These are phyloP conservation scores for Spodoptera littoralis DNA, from an alignment of 2,888 invertebrate species.

Conservation along the genomic window DNA sequence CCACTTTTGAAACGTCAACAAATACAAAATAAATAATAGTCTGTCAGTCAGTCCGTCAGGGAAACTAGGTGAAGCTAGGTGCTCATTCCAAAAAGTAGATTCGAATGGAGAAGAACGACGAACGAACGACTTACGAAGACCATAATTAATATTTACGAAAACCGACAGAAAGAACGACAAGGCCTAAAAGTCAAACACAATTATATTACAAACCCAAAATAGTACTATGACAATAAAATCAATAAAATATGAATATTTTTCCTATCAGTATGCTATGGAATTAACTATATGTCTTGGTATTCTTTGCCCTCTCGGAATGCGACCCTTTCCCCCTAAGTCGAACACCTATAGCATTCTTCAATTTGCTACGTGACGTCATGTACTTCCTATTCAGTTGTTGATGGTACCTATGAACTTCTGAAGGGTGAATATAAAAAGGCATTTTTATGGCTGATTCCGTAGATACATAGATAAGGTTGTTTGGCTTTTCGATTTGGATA, in stretches of 20 bases:
- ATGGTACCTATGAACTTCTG: conserved; percentile 43
- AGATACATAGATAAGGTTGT: conserved; percentile 3
- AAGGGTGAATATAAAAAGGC: conserved; percentile 42
- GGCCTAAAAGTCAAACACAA: too few relatives aligned
- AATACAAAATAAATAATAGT: too few relatives aligned
- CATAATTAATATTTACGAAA: too few relatives aligned
- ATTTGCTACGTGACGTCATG: conserved; percentile 54
- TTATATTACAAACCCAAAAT: too few relatives aligned
- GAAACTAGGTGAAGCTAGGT: too few relatives aligned
- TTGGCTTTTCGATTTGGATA: too few relatives aligned
- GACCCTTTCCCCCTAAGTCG: conserved; percentile 51
- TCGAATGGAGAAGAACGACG: too few relatives aligned
- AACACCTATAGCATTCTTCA: conserved; percentile 55
- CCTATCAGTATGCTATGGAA: conserved; percentile 38
- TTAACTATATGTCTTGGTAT: conserved; percentile 46
- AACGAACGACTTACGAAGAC: too few relatives aligned
- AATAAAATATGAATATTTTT: conserved; percentile 51
- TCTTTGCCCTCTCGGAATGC: conserved; percentile 41
- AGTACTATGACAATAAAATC: background rate
- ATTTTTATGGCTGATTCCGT: conserved; percentile 26
- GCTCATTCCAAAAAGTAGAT: too few relatives aligned
- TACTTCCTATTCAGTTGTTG: conserved; percentile 37
- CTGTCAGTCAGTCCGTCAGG: too few relatives aligned
- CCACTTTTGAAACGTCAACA: too few relatives aligned
- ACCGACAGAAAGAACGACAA: too few relatives aligned